Evolutionary conservation across 2,888 invertebrate species (phyloP), one percentile per base, ranked within the genome.

Genomic region (Epistrophella euchroma): DNA sequence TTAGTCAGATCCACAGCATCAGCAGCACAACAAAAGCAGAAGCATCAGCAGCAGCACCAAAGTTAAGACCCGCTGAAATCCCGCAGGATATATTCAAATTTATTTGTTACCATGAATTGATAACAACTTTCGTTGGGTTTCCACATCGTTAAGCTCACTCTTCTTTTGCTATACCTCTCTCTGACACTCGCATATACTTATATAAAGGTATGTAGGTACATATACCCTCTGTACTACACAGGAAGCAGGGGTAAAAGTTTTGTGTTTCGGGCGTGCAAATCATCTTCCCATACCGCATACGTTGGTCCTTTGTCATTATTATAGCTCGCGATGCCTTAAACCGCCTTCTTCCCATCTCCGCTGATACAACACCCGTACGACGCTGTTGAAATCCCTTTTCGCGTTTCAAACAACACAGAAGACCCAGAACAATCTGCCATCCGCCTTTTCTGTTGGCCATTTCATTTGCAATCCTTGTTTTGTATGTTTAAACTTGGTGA

Each of bases 41-140:
- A 56, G 11, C 56, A 56, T n/a, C 17, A 55, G n/a, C 64, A 75
- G 28, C 32, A 37, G 60, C 68, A 50, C 22, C 37, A 28, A 28
- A 37, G 7, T 6, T 37, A 68, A 64, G 22, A 62, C 25, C 52
- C 52, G 9, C 45, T 19, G 17, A 72, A 80, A 43, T 81, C 55
- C 72, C 43, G 50, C 17, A 71, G 66, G 89, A 91, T 91, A 91
- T 91, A 91, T 91, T 91, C 89, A 91, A 91, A 91, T 91, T 91
- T 91, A 91, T 91, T 91, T 91, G 90, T 91, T 89, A 90, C 89
- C 89, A 90, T 90, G 90, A 90, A 91, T 90, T 91, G 91, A 91
- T 91, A 91, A 91, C 90, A 91, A 91, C 91, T 91, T 91, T 91
- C 91, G 88, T 90, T 91, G 91, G 90, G 91, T 91, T 91, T 91